Evolutionary conservation across 2,797 vertebrate species (phyloP).

Genomic region (Danio kyathit): DNA sequence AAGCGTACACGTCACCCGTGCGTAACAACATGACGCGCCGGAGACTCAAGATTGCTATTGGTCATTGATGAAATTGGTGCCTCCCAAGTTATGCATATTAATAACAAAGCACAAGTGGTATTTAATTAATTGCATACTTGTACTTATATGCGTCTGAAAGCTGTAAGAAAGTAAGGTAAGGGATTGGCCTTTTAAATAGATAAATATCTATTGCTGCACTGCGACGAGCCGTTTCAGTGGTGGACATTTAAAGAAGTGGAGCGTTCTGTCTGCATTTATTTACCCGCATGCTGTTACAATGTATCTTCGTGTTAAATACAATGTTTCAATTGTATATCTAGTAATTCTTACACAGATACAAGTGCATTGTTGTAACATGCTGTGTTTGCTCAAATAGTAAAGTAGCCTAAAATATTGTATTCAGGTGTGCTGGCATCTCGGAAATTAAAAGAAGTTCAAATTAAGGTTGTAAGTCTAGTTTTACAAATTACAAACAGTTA

Average conservation of each 20-base stretch:
- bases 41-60: conserved; percentile 51
- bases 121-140: background rate
- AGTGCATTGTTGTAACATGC: no score
- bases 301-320: background rate
- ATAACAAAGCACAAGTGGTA: background rate
- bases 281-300: background rate
- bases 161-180: conserved; percentile 2
- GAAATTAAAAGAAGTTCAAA: no score
- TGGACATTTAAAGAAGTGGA: background rate
- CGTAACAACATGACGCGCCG: conserved; percentile 9
- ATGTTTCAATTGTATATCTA: no score
- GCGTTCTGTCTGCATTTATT: background rate
- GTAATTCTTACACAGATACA: no score
- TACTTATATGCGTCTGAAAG: background rate
- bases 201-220: background rate
- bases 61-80: conserved; percentile 30
- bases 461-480: no score
- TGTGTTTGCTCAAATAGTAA: no score
- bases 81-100: background rate
- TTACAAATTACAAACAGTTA: no score
- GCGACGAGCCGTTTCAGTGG: no score
- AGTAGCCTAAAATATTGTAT: no score
- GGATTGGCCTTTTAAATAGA: background rate
- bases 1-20: conserved; percentile 61
- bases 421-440: no score